Evolutionary conservation across 1,140 invertebrate genomes (phyloP), one percentile per base, ranked within the genome.

Genomic region (Oryctes rhinoceros): DNA sequence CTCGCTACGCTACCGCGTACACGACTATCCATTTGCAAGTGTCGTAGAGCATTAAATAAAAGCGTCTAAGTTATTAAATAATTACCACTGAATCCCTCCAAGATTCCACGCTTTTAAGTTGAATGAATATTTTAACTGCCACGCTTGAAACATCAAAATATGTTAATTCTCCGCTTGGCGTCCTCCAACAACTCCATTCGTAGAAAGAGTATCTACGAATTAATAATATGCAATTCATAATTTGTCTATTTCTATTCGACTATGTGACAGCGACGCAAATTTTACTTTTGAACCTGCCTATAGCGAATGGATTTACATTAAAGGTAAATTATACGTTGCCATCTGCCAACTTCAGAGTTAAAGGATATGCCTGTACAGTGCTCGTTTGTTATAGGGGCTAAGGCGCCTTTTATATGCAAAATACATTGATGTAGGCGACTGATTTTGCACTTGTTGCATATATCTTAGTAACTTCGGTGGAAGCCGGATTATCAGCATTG

Each of bases 31-130:
- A 71, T 71, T 24, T 71, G 53, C 53, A 62, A 62, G 53, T 62
- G 65, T 24, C 65, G 13, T 9, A 71, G 4, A 9, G 18, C 24
- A 24, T 71, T 37, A 71, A 71, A 71, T 71, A 24, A 71, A 71
- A 20, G 65, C 18, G 65, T 30, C 18, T 24, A 10, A 37, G 65
- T 35, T 71, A 71, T 71, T 71, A 71, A 71, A 71, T 71, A 71
- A 71, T 71, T 24, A 24, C 13, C 18, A 24, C 7, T 7, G 65
- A 35, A 71, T 71, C 24, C 6, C 39, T 44, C 2, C 35, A 37
- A 71, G 65, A 24, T 71, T 71, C 65, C 65, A 7, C 65, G 65
- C 65, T 71, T 71, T 71, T 71, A 71, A 24, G 11, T 13, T 35
- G 18, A 71, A 71, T 71, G 18, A 71, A 71, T 71, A 71, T 71